phyloP scores from a whole-genome alignment of 2,888 invertebrate genomes.

The Pheosia tremula region DNA sequence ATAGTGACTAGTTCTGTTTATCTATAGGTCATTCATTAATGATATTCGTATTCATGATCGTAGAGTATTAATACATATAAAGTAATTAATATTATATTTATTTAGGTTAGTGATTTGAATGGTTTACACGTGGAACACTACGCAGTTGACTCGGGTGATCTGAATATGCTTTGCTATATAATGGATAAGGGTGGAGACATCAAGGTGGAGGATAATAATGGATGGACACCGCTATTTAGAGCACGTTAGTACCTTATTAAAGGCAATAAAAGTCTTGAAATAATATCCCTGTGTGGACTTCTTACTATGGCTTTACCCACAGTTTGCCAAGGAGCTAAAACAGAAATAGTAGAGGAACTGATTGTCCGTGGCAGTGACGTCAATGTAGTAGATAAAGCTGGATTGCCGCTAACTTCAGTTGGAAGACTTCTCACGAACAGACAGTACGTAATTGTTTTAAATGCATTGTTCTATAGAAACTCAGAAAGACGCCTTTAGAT shows the following conservation, averaged over 20 bases:
- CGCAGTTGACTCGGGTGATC: constrained; percentile 78
- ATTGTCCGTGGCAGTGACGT: constrained; percentile 70
- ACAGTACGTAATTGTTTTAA: constrained; percentile 52
- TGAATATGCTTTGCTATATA: constrained; percentile 59
- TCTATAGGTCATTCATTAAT: too few species aligned
- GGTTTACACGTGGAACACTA: constrained; percentile 79
- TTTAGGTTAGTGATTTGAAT: constrained; percentile 73
- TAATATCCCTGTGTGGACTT: not conserved
- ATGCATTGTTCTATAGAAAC: not conserved
- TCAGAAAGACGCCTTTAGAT: not conserved
- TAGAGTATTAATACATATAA: too few species aligned
- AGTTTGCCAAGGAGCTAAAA: constrained; percentile 75
- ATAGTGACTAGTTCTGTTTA: too few species aligned
- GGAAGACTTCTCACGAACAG: constrained; percentile 59
- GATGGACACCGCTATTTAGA: constrained; percentile 84
- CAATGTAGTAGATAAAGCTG: constrained; percentile 55
- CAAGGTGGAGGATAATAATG: constrained; percentile 65
- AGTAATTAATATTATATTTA: not conserved
- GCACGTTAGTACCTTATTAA: constrained; percentile 58
- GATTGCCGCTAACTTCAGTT: constrained; percentile 58
- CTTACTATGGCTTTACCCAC: constrained; percentile 4
- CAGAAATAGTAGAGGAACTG: constrained; percentile 69
- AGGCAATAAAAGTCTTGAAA: not conserved
- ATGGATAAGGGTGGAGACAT: constrained; percentile 65
- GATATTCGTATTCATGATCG: too few species aligned